Evolutionary conservation across 2,797 vertebrate species (phyloP), one percentile per base, ranked within the genome.

Genomic region (Siniperca scherzeri): DNA sequence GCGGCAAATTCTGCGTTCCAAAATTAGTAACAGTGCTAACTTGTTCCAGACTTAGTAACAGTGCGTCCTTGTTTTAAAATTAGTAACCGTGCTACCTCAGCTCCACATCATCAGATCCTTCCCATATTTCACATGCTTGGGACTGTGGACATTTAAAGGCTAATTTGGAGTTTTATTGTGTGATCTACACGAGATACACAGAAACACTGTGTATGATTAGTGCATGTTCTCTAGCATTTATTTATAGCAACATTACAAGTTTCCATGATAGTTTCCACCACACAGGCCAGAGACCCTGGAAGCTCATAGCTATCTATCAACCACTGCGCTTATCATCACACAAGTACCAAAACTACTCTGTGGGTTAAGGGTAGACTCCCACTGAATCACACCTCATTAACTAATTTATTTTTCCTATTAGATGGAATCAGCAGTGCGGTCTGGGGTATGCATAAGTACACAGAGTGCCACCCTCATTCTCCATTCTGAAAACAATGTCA

Each of bases 241-340:
- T 94, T 94, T 88, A 91, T 95, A 94, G 91, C 82, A 87, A 27
- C 91, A 91, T 91, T 91, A 87, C 90, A 83, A 89, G 77, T 94
- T 93, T 91, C 90, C 91, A 82, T 90, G 87, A 88, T 83, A 92
- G 89, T 94, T 94, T 95, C 92, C 91, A 92, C 74, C 70, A 72
- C 16, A 44, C 76, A 36, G 65, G 87, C 92, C 91, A 93, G 76
- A 88, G 80, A 88, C 65, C 66, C 79, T 90, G 78, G 52, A 86
- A 86, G 82, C 78, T 88, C 84, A 90, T 83, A 56, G 76, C 82
- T 88, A 87, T 89, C 89, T 83, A 48, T 91, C 87, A 89, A 61
- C 86, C 36, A 12, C 59, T 25, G 76, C 2, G 69, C 90, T 90
- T 89, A 27, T 27, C 27, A 92, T 93, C 82, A 80, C 81, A 77